These are phyloP conservation scores for Sycobia sp. DNA, from an alignment of 1,140 invertebrate genomes.

Conservation along the genomic window DNA sequence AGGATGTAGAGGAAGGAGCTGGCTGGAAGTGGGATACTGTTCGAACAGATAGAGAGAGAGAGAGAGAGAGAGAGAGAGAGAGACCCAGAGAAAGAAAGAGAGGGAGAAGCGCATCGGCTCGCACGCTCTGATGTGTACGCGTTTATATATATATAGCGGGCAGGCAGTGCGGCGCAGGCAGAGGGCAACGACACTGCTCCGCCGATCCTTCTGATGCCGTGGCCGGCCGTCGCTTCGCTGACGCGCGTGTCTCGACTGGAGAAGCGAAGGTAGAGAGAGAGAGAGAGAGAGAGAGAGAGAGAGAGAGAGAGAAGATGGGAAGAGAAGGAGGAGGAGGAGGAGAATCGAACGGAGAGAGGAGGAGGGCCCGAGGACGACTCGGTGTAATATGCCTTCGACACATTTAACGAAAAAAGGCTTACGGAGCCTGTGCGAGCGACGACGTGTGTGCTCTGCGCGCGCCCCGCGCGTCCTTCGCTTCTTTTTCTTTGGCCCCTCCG, in stretches of 20 bases:
- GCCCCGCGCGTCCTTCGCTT: no score
- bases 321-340: no score
- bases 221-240: neutral
- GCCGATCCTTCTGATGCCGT: neutral
- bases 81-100: neutral
- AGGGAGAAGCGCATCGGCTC: neutral
- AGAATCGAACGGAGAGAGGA: neutral
- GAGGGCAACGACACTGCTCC: constrained; percentile 43
- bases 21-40: no score
- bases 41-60: neutral
- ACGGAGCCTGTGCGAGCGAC: no score
- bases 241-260: neutral
- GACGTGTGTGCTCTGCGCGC: no score
- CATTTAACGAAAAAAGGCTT: constrained; percentile 55
- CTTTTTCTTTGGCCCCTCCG: no score
- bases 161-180: constrained; percentile 6
- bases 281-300: constrained; percentile 21
- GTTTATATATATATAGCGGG: neutral
- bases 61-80: constrained; percentile 42
- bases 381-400: constrained; percentile 46
- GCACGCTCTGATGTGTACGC: no score
- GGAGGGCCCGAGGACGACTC: neutral
- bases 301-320: neutral
- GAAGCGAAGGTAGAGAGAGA: neutral
- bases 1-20: no score